Conservation (phyloP, 2,113 vertebrate genomes). For the Felis chaus region DNA sequence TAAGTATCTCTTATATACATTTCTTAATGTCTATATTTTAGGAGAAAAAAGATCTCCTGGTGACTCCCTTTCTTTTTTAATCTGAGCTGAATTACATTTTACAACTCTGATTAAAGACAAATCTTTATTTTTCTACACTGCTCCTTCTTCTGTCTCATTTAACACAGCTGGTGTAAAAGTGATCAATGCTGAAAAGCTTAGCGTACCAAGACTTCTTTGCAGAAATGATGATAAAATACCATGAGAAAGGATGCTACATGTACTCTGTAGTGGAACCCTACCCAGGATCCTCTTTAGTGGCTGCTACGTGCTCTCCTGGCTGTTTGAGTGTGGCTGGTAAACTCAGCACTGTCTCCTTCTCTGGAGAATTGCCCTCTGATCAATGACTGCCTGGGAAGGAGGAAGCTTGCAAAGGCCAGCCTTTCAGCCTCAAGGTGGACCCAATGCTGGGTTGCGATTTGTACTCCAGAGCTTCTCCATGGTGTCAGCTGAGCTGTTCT, state of each 20-base stretch:
- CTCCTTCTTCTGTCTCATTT: constrained; percentile 16
- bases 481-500: neutral
- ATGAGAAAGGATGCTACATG: neutral
- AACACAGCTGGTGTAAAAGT: neutral
- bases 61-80: neutral
- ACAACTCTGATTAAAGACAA: neutral
- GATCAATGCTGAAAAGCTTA: neutral
- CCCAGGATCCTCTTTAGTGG: neutral
- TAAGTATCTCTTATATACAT: neutral
- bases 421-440: neutral
- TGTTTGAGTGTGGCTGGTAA: neutral
- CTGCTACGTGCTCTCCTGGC: neutral
- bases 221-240: constrained; percentile 35
- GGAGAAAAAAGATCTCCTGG: neutral
- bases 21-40: constrained; percentile 8
- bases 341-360: neutral
- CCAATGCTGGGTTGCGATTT: neutral
- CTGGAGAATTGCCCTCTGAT: neutral
- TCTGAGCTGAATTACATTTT: constrained; percentile 20
- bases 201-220: neutral
- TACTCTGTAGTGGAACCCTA: neutral
- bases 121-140: neutral
- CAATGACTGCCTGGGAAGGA: neutral
- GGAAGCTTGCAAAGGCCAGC: neutral
- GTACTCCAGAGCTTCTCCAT: neutral